A percentile compares a stretch with the other conserved stretches of the same genome.
phyloP scores from a whole-genome alignment of 2,888 invertebrate genomes.

The Sericinus montela region DNA sequence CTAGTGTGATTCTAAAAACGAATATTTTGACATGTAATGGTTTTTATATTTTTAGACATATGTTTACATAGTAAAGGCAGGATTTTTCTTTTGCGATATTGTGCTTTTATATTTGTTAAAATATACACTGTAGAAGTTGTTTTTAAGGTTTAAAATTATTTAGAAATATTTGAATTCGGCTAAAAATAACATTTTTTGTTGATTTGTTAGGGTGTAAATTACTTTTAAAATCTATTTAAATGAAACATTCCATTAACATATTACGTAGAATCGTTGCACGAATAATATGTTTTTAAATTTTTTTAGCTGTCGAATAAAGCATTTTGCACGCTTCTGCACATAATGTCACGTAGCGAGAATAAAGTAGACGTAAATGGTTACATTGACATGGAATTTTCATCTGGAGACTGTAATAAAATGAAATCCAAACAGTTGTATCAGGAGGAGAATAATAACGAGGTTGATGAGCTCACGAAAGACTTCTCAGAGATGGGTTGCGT shows the following conservation, averaged over 20 bases:
- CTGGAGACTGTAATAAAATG: conserved; percentile 61
- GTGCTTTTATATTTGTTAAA: conserved; percentile 4
- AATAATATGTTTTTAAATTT: conserved; percentile 25
- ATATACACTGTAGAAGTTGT: conserved; percentile 2
- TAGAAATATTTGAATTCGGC: not conserved
- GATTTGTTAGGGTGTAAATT: too few species aligned
- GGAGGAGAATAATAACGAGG: conserved; percentile 73
- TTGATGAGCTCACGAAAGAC: conserved; percentile 66
- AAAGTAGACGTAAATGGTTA: conserved; percentile 42
- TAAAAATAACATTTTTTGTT: too few species aligned
- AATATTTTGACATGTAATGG: conserved; percentile 14
- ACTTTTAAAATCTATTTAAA: too few species aligned
- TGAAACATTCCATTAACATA: not conserved
- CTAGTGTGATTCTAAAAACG: conserved; percentile 30
- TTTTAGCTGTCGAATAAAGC: conserved; percentile 39
- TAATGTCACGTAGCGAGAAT: conserved; percentile 55
- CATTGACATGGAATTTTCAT: conserved; percentile 53
- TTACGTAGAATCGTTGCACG: not conserved
- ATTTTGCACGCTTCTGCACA: conserved; percentile 54
- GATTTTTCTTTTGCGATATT: conserved; percentile 10
- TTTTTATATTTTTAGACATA: conserved; percentile 1
- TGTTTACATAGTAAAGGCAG: not conserved
- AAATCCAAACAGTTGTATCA: conserved; percentile 51
- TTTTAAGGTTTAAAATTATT: not conserved
- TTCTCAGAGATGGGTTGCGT: conserved; percentile 71